Percentiles rank a stretch among this genome's conserved stretches.
Evolutionary conservation across 92 coral and sea anemone genomes (phyloP).

Genomic region (Micromussa lordhowensis): DNA sequence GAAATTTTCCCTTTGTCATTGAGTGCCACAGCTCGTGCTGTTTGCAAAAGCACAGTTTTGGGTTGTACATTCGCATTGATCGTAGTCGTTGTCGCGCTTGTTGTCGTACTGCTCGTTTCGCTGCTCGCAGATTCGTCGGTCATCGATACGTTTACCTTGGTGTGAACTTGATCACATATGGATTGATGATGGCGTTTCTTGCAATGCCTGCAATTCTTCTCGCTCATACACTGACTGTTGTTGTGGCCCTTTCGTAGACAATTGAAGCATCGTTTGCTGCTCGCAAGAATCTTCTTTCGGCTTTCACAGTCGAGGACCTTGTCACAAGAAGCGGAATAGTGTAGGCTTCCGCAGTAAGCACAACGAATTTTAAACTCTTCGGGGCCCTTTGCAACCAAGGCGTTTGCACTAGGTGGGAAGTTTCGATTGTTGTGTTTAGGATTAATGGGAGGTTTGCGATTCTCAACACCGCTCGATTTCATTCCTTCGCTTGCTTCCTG

Average conservation of each 20-base stretch:
- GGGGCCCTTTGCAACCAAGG: constrained; percentile 2
- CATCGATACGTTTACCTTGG: background rate
- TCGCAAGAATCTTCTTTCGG: background rate
- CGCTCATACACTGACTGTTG: background rate
- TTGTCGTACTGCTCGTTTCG: background rate
- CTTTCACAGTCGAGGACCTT: background rate
- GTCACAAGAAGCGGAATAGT: background rate
- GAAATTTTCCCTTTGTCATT: constrained; percentile 30
- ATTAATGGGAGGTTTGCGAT: constrained; percentile 22
- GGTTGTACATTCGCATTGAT: constrained; percentile 20
- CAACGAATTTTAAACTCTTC: constrained; percentile 18
- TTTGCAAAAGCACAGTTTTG: constrained; percentile 62
- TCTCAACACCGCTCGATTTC: constrained; percentile 5
- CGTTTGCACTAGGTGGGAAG: no score
- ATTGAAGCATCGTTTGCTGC: background rate
- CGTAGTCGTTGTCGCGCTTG: background rate
- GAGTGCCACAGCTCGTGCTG: constrained; percentile 60
- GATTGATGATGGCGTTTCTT: background rate
- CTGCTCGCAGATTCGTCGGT: background rate
- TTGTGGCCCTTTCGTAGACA: background rate
- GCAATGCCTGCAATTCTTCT: background rate
- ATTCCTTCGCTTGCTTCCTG: constrained; percentile 47
- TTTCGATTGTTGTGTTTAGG: no score
- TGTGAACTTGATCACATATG: background rate
- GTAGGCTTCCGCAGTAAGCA: background rate